phyloP scores from a whole-genome alignment of 1,140 invertebrate genomes.

The Drosophila ohnishii region DNA sequence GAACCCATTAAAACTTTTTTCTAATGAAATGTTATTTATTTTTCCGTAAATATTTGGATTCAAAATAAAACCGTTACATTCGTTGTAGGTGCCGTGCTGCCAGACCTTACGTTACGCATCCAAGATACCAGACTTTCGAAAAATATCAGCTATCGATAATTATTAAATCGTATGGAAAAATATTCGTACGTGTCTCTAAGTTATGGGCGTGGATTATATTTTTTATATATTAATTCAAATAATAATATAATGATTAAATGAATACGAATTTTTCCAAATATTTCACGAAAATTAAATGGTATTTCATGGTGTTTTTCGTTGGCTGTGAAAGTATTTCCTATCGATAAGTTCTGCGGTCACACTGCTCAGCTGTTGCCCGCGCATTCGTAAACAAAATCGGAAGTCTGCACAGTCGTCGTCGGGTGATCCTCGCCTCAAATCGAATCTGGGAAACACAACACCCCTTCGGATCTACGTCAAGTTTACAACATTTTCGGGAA shows the following conservation, averaged over 20 bases:
- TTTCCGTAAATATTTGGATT: background rate
- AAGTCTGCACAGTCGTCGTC: conserved; percentile 25
- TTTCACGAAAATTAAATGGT: too few species aligned
- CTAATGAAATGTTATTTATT: background rate
- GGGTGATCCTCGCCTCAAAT: conserved; percentile 8
- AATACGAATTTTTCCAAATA: too few species aligned
- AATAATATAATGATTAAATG: too few species aligned
- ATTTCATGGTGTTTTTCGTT: background rate
- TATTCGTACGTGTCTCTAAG: background rate
- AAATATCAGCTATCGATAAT: background rate
- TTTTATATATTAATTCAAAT: too few species aligned
- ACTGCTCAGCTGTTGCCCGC: conserved; percentile 4
- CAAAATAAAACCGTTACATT: background rate
- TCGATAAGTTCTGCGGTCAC: background rate
- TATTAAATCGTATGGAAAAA: background rate
- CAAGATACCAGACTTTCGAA: background rate
- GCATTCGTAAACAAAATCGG: conserved; percentile 31
- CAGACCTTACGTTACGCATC: background rate
- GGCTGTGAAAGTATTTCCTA: background rate
- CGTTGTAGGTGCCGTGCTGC: background rate
- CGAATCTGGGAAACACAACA: conserved; percentile 30
- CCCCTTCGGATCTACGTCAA: conserved; percentile 60
- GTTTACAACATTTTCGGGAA: conserved; percentile 10
- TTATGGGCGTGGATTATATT: too few species aligned
- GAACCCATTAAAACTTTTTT: too few species aligned